Base-by-base conservation (phyloP, 1,140 invertebrate genomes). In the Euborellia annulipes region DNA sequence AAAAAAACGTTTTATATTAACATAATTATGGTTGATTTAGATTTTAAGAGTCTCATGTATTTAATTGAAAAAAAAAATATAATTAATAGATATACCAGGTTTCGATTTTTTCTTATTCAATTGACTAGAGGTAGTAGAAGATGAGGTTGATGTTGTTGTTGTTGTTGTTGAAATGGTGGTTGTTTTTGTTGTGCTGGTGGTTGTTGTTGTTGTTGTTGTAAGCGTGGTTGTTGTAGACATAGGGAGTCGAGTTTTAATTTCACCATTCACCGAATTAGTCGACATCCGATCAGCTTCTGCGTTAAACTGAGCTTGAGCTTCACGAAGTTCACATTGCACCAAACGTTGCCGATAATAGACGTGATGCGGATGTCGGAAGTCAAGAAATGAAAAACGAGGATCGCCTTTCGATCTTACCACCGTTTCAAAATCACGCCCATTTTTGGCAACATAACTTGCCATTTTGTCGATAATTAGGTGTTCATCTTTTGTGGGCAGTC, bases 401-500 rank as follows among this genome's bases (percentile, higher is more conserved):
- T 93, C 90, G 61, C 82, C 80, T 64, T 91, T 92, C 3, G 75
- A 78, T 56, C 78, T 79, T 0, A 95, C 82, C 21, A 88, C 84
- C 8, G 77, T 73, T 56, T 95, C 91, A 63, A 97, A 96, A 52
- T 90, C 85, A 39, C 78, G 70, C 0, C 92, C 93, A 66, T 96
- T 96, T 55, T 91, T 91, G 0, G 83, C 80, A 0, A 96, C 91
- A 59, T 96, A 96, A 46, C 79, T 79, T 2, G 91, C 90, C 78
- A 96, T 93, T 67, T 94, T 93, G 60, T 95, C 89, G 41, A 97
- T 88, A 6, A 96, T 83, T 34, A 84, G 72, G 57, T 85, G 78
- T 4, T 88, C 65, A 45, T 89, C 85, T 8, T 78, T 76, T 0
- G 86, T 79, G 0, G 85, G 79, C 14, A 85, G 83, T 6, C 23